These are phyloP conservation scores for Agrilus biguttatus DNA, from an alignment of 2,888 invertebrate genomes.

Conservation along the genomic window DNA sequence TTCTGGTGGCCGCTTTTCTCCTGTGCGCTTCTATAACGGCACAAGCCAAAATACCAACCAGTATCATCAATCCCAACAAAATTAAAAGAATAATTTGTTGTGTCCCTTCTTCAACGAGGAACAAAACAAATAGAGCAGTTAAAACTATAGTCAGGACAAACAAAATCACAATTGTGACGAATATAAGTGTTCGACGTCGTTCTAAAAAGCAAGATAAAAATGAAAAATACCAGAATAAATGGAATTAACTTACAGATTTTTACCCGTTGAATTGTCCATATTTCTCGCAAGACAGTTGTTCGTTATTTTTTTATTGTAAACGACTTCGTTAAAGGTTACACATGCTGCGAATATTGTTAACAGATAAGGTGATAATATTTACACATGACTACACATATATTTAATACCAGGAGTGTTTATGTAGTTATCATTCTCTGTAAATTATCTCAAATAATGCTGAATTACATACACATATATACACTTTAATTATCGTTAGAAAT, in stretches of 20 bases:
- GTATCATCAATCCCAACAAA: conserved; percentile 14
- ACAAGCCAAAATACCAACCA: conserved; percentile 15
- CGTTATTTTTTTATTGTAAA: too few relatives aligned
- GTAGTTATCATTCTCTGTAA: too few relatives aligned
- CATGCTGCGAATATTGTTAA: too few relatives aligned
- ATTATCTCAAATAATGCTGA: too few relatives aligned
- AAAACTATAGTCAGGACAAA: conserved; percentile 15
- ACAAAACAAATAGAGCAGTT: conserved; percentile 13
- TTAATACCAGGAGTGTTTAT: too few relatives aligned
- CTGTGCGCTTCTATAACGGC: conserved; percentile 16
- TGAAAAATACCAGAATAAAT: background rate
- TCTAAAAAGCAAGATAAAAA: conserved; percentile 9
- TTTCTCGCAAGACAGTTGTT: too few relatives aligned
- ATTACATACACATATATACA: too few relatives aligned
- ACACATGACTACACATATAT: too few relatives aligned
- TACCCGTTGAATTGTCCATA: conserved; percentile 1
- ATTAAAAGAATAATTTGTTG: conserved; percentile 15
- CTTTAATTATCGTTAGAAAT: too few relatives aligned
- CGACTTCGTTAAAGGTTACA: too few relatives aligned
- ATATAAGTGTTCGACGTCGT: conserved; percentile 15
- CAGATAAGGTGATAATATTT: too few relatives aligned
- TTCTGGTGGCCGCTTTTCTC: conserved; percentile 12
- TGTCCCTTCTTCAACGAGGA: conserved; percentile 12
- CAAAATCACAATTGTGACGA: conserved; percentile 15
- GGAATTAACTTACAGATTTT: background rate